Conservation (phyloP, 64 coral and sea anemone genomes). For the Actinia equina region DNA sequence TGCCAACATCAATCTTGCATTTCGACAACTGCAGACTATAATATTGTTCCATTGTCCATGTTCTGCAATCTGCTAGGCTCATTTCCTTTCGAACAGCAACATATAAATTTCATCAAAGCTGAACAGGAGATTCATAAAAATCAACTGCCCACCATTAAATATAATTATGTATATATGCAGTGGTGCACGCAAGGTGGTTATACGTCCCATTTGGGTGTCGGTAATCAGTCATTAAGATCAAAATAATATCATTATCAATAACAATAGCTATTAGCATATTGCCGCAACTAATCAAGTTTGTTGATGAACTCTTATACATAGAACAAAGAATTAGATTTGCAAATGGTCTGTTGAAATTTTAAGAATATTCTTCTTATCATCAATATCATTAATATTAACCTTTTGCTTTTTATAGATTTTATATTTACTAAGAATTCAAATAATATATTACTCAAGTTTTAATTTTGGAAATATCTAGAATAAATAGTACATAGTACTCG, state of each 20-base stretch:
- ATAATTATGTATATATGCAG: background rate
- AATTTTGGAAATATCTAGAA: slow-evolving; percentile 58
- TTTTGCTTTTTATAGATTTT: slow-evolving; percentile 89
- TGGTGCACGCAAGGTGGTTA: background rate
- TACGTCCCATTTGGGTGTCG: background rate
- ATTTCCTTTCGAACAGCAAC: background rate
- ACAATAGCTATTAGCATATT: slow-evolving; percentile 1
- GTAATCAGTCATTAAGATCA: background rate
- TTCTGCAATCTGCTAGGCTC: background rate
- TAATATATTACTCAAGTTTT: slow-evolving; percentile 70
- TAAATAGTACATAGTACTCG: slow-evolving; percentile 25
- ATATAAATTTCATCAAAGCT: background rate
- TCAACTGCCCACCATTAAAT: background rate
- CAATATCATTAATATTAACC: slow-evolving; percentile 42
- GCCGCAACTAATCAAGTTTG: background rate
- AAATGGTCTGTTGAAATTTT: slow-evolving; percentile 25
- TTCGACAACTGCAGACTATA: background rate
- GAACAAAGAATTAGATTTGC: slow-evolving; percentile 14
- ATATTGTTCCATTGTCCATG: background rate
- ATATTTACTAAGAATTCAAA: slow-evolving; percentile 73
- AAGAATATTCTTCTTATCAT: slow-evolving; percentile 27
- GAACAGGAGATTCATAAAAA: background rate
- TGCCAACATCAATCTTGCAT: background rate
- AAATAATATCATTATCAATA: background rate
- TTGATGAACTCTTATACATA: slow-evolving; percentile 34